Conservation (phyloP, 92 coral and sea anemone genomes). For the Parazoanthus darwini region DNA sequence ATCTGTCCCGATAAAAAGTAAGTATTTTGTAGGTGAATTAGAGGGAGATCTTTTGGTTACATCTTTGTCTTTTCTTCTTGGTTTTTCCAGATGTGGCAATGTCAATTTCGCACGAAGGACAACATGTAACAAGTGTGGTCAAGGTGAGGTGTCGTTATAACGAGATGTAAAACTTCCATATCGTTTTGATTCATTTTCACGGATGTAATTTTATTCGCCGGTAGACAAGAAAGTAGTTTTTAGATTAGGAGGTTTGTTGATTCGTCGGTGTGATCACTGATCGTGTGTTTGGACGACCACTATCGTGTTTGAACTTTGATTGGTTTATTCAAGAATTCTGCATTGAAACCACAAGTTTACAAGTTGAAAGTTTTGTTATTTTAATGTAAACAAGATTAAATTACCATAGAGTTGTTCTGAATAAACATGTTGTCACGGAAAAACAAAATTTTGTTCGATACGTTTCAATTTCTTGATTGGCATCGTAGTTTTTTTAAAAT, state of each 20-base stretch:
- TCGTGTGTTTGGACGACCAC: neutral
- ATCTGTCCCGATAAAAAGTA: conserved; percentile 92
- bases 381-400: no score
- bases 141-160: conserved; percentile 49
- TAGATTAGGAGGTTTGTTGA: neutral
- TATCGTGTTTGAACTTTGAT: neutral
- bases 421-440: neutral
- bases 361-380: no score
- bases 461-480: no score
- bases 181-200: neutral
- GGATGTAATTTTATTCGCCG: neutral
- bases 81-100: conserved; percentile 83
- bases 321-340: neutral
- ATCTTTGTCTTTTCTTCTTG: conserved; percentile 6
- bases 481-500: no score
- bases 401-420: neutral
- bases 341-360: neutral
- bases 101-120: conserved; percentile 96
- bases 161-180: neutral
- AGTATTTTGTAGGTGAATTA: neutral
- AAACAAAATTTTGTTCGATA: no score
- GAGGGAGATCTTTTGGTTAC: neutral
- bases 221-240: neutral
- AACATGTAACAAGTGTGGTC: conserved; percentile 93
- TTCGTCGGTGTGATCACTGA: neutral